Evolutionary conservation across 2,797 vertebrate species (phyloP).

Genomic region (Myiotriccus ornatus): DNA sequence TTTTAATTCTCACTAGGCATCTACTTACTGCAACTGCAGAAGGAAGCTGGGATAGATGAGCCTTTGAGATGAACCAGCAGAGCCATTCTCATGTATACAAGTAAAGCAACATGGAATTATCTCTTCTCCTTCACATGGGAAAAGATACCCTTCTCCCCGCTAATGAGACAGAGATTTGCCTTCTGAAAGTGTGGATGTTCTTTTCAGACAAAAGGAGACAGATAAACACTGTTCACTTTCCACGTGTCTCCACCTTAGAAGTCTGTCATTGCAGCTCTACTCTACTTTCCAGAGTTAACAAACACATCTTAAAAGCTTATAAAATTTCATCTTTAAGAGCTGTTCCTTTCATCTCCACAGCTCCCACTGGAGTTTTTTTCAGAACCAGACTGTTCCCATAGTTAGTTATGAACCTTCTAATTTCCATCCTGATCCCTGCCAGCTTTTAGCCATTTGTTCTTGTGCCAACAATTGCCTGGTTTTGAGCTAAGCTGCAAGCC

Average conservation of each 20-base stretch:
- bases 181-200: not conserved
- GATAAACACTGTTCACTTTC: not conserved
- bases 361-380: not conserved
- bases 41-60: not conserved
- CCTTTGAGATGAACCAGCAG: not conserved
- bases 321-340: not conserved
- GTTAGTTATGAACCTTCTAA: not conserved
- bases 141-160: not conserved
- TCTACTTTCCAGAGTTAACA: not conserved
- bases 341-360: not conserved
- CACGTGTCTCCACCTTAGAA: not conserved
- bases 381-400: not conserved
- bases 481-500: slow-evolving; percentile 18
- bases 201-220: not conserved
- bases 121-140: not conserved
- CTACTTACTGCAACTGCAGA: not conserved
- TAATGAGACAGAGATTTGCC: not conserved
- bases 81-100: not conserved
- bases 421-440: not conserved
- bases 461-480: not conserved
- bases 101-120: not conserved
- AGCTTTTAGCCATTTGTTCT: not conserved
- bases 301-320: not conserved
- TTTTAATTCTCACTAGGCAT: not conserved
- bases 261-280: not conserved